These are phyloP conservation scores for Mus pahari DNA, from an alignment of 2,113 vertebrate species.

Conservation along the genomic window DNA sequence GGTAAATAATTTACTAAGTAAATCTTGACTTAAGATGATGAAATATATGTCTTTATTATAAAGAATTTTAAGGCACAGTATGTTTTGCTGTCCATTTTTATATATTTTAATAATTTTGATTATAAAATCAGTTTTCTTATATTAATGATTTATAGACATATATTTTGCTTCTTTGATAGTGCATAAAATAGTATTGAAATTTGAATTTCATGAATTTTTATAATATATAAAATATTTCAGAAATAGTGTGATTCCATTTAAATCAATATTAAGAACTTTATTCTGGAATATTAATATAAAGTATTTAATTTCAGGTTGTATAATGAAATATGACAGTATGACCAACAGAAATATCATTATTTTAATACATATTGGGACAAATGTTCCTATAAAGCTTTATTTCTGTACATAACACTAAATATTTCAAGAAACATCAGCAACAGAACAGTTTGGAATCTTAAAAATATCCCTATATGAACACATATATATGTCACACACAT, in stretches of 20 bases:
- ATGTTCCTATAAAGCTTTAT: not conserved
- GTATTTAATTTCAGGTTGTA: conserved; percentile 41
- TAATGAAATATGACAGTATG: not conserved
- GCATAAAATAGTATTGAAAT: conserved; percentile 20
- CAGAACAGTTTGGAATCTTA: not conserved
- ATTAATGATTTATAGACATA: not conserved
- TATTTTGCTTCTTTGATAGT: not conserved
- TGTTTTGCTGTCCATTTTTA: not conserved
- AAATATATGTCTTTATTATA: not conserved
- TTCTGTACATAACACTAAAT: not conserved
- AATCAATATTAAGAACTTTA: not conserved
- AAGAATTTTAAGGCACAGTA: not conserved
- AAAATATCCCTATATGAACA: not conserved
- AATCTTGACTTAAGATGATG: not conserved
- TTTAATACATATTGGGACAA: not conserved
- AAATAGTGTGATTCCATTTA: not conserved
- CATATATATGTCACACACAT: not conserved
- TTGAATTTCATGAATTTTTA: conserved; percentile 1
- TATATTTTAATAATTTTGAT: not conserved
- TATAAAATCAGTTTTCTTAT: not conserved
- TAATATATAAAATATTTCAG: conserved; percentile 25
- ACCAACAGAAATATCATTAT: not conserved
- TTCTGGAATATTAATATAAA: not conserved
- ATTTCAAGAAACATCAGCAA: conserved; percentile 28
- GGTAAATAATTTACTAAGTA: not conserved